Evolutionary conservation across 2,113 vertebrate species (phyloP).

Genomic region (Mystacornis crossleyi): DNA sequence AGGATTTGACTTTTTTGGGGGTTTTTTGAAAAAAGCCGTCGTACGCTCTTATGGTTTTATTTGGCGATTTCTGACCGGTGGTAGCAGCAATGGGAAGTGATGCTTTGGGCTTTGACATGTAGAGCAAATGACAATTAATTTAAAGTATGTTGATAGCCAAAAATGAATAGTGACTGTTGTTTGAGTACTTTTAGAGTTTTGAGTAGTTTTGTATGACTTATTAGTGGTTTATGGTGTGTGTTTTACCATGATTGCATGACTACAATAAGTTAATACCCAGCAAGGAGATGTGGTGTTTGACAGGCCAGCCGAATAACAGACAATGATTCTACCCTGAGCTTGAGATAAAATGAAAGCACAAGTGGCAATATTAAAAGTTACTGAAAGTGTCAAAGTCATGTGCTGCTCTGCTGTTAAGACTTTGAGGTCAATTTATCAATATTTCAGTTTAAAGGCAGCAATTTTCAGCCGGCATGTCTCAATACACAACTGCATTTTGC

Average conservation of each 20-base stretch:
- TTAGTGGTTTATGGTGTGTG: not conserved
- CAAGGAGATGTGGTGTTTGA: not conserved
- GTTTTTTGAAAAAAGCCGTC: not conserved
- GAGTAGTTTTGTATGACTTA: not conserved
- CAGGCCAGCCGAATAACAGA: not conserved
- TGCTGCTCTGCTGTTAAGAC: not conserved
- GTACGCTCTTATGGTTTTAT: not conserved
- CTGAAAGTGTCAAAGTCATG: not conserved
- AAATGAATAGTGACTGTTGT: not conserved
- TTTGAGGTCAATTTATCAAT: not conserved
- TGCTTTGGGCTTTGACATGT: not conserved
- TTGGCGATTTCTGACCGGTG: not conserved
- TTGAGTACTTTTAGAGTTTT: not conserved
- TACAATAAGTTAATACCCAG: not conserved
- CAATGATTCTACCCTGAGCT: not conserved
- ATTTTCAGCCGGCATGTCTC: not conserved
- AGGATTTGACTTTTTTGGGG: constrained; percentile 15
- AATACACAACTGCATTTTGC: not conserved
- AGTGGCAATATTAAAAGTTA: not conserved
- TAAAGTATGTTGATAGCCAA: not conserved
- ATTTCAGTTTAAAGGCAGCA: not conserved
- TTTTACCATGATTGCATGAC: not conserved
- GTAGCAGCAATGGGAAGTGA: constrained; percentile 23
- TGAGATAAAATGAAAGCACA: not conserved
- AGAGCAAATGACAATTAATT: not conserved